Conservation (phyloP, 2,888 invertebrate species). For the Rhingia campestris region DNA sequence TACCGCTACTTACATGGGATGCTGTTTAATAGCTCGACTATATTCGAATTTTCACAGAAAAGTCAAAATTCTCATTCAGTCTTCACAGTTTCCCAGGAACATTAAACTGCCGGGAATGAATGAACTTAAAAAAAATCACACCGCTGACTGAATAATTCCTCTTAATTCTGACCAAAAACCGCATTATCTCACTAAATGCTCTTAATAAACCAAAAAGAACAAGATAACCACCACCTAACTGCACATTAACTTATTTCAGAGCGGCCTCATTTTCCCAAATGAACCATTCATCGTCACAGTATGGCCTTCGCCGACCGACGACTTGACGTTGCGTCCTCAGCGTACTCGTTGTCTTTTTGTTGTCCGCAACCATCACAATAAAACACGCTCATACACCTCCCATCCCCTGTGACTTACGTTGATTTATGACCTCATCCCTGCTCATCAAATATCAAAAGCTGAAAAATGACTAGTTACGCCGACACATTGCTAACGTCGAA, state of each 20-base stretch:
- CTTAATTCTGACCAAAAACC: not conserved
- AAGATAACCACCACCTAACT: constrained; percentile 27
- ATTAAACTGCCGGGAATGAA: too few relatives aligned
- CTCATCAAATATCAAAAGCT: constrained; percentile 62
- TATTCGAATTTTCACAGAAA: too few relatives aligned
- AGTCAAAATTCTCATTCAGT: too few relatives aligned
- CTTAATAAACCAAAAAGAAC: constrained; percentile 42
- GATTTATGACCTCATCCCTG: constrained; percentile 52
- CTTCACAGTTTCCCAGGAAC: too few relatives aligned
- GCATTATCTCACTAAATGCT: constrained; percentile 50
- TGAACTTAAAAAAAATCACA: too few relatives aligned
- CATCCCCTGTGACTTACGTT: constrained; percentile 21
- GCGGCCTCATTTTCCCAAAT: constrained; percentile 45
- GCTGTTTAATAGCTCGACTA: too few relatives aligned
- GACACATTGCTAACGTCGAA: constrained; percentile 36
- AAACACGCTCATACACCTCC: not conserved
- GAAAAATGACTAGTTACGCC: constrained; percentile 62
- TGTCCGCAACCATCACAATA: not conserved
- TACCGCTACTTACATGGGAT: too few relatives aligned
- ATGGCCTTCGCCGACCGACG: not conserved
- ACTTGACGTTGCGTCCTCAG: constrained; percentile 1
- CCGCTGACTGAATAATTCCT: too few relatives aligned
- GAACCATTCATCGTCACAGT: constrained; percentile 22
- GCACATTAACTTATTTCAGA: constrained; percentile 44
- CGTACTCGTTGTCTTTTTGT: constrained; percentile 13